phyloP scores from a whole-genome alignment of 2,113 vertebrate genomes.

The Thomomys bottae region DNA sequence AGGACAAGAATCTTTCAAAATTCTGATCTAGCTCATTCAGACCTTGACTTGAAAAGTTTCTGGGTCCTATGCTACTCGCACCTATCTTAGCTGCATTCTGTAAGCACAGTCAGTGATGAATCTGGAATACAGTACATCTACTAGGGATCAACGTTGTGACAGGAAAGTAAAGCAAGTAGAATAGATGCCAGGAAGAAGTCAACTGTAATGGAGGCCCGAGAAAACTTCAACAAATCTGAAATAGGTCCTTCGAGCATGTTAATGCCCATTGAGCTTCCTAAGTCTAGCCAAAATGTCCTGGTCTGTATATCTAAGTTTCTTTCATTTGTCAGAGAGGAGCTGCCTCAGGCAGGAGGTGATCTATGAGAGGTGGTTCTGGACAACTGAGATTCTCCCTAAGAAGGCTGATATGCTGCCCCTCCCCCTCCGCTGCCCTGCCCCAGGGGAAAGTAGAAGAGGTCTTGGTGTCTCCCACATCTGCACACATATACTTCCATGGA shows the following conservation, averaged over 20 bases:
- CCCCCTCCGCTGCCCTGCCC: too few relatives aligned
- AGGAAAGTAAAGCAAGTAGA: neutral
- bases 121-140: neutral
- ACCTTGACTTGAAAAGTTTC: neutral
- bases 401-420: neutral
- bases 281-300: neutral
- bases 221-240: neutral
- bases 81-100: neutral
- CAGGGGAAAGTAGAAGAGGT: neutral
- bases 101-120: neutral
- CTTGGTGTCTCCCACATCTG: constrained; percentile 38
- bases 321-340: neutral
- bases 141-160: neutral
- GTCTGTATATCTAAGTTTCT: neutral
- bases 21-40: neutral
- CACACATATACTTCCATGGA: neutral
- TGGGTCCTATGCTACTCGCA: neutral
- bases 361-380: neutral
- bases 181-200: neutral
- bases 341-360: neutral
- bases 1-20: neutral
- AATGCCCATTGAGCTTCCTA: neutral
- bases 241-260: neutral
- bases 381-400: neutral
- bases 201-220: neutral